A percentile compares a stretch with the other conserved stretches of the same genome.
Conservation (phyloP, 2,113 vertebrate species). For the Macquaria australasica region DNA sequence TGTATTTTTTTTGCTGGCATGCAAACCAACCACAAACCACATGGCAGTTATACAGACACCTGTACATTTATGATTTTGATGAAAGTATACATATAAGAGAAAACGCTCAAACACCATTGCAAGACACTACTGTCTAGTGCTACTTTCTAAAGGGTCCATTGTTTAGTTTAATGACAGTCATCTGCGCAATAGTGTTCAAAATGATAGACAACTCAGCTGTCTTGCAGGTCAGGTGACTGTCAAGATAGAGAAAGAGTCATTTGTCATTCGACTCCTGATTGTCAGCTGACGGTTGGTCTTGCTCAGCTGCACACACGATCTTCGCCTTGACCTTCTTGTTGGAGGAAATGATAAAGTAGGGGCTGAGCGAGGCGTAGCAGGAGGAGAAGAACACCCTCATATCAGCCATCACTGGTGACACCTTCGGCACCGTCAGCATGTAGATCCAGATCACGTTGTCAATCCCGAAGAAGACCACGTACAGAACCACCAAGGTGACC, state of each 20-base stretch:
- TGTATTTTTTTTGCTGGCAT: background rate
- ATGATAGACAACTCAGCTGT: conserved; percentile 16
- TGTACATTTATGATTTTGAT: background rate
- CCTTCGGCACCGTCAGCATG: conserved; percentile 85
- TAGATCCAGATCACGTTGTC: conserved; percentile 88
- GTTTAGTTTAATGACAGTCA: conserved; percentile 17
- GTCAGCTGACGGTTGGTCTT: conserved; percentile 51
- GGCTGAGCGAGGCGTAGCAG: conserved; percentile 85
- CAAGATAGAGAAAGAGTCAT: conserved; percentile 55
- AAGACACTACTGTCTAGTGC: background rate
- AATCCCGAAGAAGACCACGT: conserved; percentile 85
- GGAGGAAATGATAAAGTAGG: conserved; percentile 84
- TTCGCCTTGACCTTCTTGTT: conserved; percentile 86
- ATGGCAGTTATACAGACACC: background rate
- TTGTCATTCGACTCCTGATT: conserved; percentile 69
- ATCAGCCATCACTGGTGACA: conserved; percentile 83
- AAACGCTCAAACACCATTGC: background rate
- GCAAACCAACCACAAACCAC: background rate
- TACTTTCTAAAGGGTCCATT: conserved; percentile 4
- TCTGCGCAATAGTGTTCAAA: conserved; percentile 23
- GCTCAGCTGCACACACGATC: conserved; percentile 78
- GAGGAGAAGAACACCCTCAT: conserved; percentile 88
- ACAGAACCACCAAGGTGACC: conserved; percentile 84
- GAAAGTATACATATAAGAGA: background rate
- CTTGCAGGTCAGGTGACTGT: conserved; percentile 34